Evolutionary conservation across 2,113 vertebrate genomes (phyloP), one percentile per base, ranked within the genome.

Genomic region (Chascanopsetta lugubris): DNA sequence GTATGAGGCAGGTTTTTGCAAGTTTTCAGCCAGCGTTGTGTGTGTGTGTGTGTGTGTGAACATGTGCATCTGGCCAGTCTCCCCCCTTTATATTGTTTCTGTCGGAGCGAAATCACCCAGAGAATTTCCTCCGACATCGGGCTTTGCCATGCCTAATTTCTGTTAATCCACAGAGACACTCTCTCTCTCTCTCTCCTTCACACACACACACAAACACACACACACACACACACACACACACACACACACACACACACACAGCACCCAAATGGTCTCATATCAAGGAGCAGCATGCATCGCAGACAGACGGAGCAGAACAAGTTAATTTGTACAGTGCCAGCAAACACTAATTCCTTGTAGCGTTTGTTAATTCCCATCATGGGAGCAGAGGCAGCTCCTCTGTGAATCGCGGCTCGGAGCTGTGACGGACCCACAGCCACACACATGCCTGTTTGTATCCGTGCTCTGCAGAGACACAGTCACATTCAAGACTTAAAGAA

Each of bases 291-390:
- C 69, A 61, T 61, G 76, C 55, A 72, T 67, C 17, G 57, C 64
- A 69, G 63, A 32, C 69, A 80, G 79, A 85, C 62, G 42, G 70
- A 74, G 73, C 77, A 80, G 66, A 83, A 77, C 79, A 72, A 82
- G 73, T 79, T 85, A 40, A 83, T 83, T 85, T 83, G 76, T 80
- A 70, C 65, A 70, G 61, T 62, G 64, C 57, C 65, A 74, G 48
- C 49, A 75, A 85, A 82, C 73, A 80, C 56, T 85, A 77, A 85
- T 82, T 85, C 76, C 72, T 72, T 54, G 65, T 74, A 80, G 79
- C 69, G 29, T 77, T 70, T 74, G 58, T 82, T 80, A 83, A 80
- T 83, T 82, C 57, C 67, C 48, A 47, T 74, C 72, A 67, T 68
- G 58, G 58, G 54, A 73, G 62, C 68, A 46, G 61, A 62, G 32